Percentiles rank a stretch among this genome's conserved stretches.
Conservation (phyloP, 1,140 invertebrate genomes). For the Oreohelix idahoensis region DNA sequence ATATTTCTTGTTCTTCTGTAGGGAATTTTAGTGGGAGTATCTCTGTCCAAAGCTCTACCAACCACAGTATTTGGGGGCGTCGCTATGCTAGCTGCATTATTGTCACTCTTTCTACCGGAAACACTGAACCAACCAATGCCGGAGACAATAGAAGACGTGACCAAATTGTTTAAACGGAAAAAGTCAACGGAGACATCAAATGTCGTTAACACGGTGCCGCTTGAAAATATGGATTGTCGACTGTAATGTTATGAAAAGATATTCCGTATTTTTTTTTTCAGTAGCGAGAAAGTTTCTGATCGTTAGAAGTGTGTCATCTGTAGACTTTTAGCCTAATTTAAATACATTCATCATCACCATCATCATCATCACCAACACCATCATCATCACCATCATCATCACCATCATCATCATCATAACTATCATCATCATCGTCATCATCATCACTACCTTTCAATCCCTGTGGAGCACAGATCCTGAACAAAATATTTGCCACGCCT, state of each 20-base stretch:
- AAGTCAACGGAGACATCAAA: not conserved
- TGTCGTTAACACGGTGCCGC: not conserved
- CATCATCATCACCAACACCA: no score
- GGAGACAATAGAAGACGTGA: slow-evolving; percentile 76
- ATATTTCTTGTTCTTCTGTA: not conserved
- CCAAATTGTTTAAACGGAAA: not conserved
- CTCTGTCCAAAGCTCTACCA: slow-evolving; percentile 55
- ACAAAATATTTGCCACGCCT: no score
- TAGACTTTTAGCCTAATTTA: no score
- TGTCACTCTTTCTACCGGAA: slow-evolving; percentile 76
- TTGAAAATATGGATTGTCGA: not conserved
- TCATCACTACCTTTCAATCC: no score
- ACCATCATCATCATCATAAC: no score
- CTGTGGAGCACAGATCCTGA: no score
- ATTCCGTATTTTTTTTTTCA: no score
- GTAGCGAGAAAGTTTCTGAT: no score
- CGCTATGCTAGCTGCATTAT: slow-evolving; percentile 74
- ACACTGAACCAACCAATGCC: slow-evolving; percentile 75
- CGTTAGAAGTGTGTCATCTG: no score
- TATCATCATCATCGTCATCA: no score
- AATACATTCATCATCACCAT: no score
- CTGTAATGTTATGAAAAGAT: not conserved
- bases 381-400: no score
- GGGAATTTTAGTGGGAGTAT: not conserved
- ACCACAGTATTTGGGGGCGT: slow-evolving; percentile 77